phyloP scores from a whole-genome alignment of 2,888 invertebrate species.

The Belgica antarctica region DNA sequence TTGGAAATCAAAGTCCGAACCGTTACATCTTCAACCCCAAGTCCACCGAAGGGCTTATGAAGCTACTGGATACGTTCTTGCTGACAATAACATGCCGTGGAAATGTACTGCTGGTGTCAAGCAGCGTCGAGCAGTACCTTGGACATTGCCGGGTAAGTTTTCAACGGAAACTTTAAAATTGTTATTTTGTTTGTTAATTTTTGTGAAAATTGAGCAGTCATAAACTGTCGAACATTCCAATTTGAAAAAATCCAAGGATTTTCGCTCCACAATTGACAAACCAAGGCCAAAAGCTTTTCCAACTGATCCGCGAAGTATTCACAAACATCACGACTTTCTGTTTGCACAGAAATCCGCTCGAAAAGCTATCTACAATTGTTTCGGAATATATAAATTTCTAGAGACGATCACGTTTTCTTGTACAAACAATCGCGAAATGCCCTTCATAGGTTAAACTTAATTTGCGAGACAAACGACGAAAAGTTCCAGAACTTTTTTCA shows the following conservation, averaged over 20 bases:
- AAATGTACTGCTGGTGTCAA: conserved; percentile 80
- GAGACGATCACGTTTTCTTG: not conserved
- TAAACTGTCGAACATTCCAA: no score
- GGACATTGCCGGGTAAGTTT: conserved; percentile 75
- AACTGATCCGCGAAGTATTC: not conserved
- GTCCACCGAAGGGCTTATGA: conserved; percentile 63
- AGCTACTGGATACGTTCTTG: conserved; percentile 75
- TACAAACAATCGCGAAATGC: not conserved
- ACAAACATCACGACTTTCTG: conserved; percentile 13
- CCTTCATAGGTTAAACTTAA: conserved; percentile 15
- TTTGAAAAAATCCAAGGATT: no score
- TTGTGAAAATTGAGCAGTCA: no score
- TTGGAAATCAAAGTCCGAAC: conserved; percentile 46
- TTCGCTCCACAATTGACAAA: not conserved
- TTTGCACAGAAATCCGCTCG: not conserved
- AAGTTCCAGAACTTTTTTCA: not conserved
- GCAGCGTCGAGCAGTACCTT: conserved; percentile 77
- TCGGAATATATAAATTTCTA: not conserved
- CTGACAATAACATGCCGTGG: conserved; percentile 76
- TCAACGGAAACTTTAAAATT: not conserved
- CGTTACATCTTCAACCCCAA: conserved; percentile 55
- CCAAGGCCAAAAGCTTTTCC: no score
- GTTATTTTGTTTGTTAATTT: no score
- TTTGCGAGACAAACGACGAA: no score
- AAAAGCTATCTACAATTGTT: not conserved